Conservation (phyloP, 2,888 invertebrate species). For the Meandrusa payeni region DNA sequence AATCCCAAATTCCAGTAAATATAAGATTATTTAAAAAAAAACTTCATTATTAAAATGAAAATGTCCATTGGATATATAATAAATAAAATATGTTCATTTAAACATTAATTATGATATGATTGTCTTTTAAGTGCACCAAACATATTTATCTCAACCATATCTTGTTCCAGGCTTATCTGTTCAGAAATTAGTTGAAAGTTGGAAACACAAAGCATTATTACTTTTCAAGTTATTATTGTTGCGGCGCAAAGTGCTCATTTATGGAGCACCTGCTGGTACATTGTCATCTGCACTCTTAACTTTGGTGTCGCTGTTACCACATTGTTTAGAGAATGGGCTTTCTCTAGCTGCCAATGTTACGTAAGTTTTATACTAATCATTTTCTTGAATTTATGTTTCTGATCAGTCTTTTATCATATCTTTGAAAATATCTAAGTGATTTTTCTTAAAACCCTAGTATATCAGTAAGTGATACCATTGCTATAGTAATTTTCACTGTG, state of each 20-base stretch:
- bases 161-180: slow-evolving; percentile 86
- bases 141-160: no score
- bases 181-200: slow-evolving; percentile 89
- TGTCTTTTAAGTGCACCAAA: no score
- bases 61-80: background rate
- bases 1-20: no score
- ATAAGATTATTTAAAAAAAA: no score
- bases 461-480: no score
- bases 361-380: slow-evolving; percentile 58
- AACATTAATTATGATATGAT: background rate
- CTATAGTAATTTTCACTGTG: no score
- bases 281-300: slow-evolving; percentile 93
- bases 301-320: slow-evolving; percentile 94
- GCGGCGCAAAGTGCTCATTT: slow-evolving; percentile 94
- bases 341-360: slow-evolving; percentile 90
- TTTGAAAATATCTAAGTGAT: background rate
- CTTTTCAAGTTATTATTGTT: slow-evolving; percentile 95
- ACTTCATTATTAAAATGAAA: background rate
- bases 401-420: background rate
- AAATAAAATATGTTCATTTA: background rate
- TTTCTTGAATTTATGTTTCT: background rate
- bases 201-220: slow-evolving; percentile 95
- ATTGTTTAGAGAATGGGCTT: slow-evolving; percentile 92
- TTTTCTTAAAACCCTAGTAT: no score
- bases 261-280: slow-evolving; percentile 94